Conservation (phyloP, 2,888 invertebrate species). For the Ypsolopha scabrella region DNA sequence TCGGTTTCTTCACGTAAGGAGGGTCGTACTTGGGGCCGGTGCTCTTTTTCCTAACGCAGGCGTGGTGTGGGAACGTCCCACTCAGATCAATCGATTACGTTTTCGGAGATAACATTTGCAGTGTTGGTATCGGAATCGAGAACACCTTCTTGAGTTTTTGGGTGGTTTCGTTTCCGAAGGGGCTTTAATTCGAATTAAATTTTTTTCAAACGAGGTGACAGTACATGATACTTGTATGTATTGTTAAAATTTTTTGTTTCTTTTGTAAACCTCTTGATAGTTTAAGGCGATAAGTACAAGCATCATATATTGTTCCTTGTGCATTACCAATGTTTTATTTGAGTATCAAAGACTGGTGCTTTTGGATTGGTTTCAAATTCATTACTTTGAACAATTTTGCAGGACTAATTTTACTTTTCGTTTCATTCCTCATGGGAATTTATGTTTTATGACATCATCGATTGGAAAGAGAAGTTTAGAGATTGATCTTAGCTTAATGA, state of each 20-base stretch:
- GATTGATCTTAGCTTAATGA: conserved; percentile 57
- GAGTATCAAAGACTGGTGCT: conserved; percentile 57
- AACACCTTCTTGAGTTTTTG: conserved; percentile 23
- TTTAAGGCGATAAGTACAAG: no score
- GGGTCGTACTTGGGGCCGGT: conserved; percentile 90
- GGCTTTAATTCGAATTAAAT: not conserved
- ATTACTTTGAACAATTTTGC: conserved; percentile 31
- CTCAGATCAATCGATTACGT: conserved; percentile 70
- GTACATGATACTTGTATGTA: not conserved
- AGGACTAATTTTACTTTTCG: conserved; percentile 54
- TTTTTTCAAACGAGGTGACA: conserved; percentile 1
- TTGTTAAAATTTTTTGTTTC: no score
- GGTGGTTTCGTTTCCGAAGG: conserved; percentile 3
- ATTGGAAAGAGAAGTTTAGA: conserved; percentile 33
- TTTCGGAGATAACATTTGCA: conserved; percentile 31
- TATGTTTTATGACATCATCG: conserved; percentile 29
- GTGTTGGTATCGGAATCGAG: conserved; percentile 28
- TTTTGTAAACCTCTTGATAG: no score
- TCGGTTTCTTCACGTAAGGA: conserved; percentile 87
- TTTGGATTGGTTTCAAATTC: conserved; percentile 53
- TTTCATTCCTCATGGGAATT: conserved; percentile 68
- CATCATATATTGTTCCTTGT: conserved; percentile 23
- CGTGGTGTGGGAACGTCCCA: conserved; percentile 69
- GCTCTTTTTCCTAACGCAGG: conserved; percentile 84
- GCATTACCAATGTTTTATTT: conserved; percentile 22